These are phyloP conservation scores for Clupea harengus DNA, from an alignment of 2,113 vertebrate species.

Conservation along the genomic window DNA sequence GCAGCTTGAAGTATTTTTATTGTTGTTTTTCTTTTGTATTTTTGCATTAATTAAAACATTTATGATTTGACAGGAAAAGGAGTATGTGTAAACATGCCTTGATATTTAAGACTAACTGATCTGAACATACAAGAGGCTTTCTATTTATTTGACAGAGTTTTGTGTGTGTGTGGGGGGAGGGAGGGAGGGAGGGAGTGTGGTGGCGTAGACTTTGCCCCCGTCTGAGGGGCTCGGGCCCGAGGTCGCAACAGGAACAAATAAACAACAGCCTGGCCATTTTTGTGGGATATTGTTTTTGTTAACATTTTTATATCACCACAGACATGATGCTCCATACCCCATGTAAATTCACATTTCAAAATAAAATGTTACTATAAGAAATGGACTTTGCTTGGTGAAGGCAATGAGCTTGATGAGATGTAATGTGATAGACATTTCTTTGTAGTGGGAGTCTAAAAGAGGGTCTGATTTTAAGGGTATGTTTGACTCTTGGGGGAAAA, in stretches of 20 bases:
- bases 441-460: too few relatives aligned
- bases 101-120: constrained; percentile 70
- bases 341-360: constrained; percentile 77
- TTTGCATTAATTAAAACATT: constrained; percentile 61
- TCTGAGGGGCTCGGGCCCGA: constrained; percentile 53
- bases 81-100: constrained; percentile 61
- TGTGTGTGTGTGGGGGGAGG: constrained; percentile 53
- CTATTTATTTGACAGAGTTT: constrained; percentile 73
- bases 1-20: constrained; percentile 58
- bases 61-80: constrained; percentile 44
- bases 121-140: constrained; percentile 64
- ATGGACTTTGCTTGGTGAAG: constrained; percentile 44
- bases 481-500: too few relatives aligned
- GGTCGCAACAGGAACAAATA: constrained; percentile 37
- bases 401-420: neutral
- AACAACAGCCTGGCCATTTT: constrained; percentile 60
- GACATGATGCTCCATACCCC: constrained; percentile 69
- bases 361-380: constrained; percentile 52
- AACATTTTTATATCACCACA: constrained; percentile 75
- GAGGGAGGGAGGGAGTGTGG: too few relatives aligned
- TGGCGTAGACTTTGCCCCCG: neutral
- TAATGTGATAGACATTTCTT: neutral
- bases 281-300: constrained; percentile 72
- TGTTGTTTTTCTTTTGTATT: constrained; percentile 51
- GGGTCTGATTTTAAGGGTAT: too few relatives aligned